Evolutionary conservation across 2,888 invertebrate genomes (phyloP).

Genomic region (Tetheella fluctuosa): DNA sequence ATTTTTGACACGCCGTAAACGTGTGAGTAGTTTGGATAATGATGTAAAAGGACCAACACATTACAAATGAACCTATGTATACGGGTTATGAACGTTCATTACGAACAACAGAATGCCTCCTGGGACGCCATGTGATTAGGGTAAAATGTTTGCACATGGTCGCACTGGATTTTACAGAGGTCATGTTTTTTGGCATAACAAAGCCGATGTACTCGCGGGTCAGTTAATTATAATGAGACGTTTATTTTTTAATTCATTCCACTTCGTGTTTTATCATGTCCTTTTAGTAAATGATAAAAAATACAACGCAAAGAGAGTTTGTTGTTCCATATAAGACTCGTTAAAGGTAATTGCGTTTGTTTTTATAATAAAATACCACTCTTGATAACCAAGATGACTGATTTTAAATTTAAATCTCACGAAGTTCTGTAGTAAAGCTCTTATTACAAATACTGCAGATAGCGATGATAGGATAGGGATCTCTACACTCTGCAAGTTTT

Average conservation of each 20-base stretch:
- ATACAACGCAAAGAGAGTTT: too few relatives aligned
- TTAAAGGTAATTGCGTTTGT: too few relatives aligned
- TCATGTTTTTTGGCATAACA: not conserved
- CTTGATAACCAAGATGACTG: too few relatives aligned
- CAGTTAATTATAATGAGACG: constrained; percentile 4
- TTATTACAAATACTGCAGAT: too few relatives aligned
- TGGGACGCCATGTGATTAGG: constrained; percentile 3
- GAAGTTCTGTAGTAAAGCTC: too few relatives aligned
- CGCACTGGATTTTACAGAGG: not conserved
- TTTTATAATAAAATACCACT: too few relatives aligned
- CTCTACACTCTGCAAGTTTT: too few relatives aligned
- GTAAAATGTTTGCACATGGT: constrained; percentile 1
- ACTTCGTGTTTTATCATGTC: not conserved
- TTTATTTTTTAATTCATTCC: not conserved
- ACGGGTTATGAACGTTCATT: constrained; percentile 12
- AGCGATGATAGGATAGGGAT: too few relatives aligned
- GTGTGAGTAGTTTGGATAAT: constrained; percentile 8
- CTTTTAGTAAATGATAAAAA: not conserved
- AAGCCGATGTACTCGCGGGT: not conserved
- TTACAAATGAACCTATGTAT: constrained; percentile 11
- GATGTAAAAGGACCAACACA: constrained; percentile 12
- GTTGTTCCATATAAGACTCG: too few relatives aligned
- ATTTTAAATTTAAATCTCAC: too few relatives aligned
- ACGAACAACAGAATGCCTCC: not conserved
- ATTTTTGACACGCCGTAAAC: not conserved